Evolutionary conservation across 2,797 vertebrate species (phyloP).

Genomic region (Melanotaenia nigrans): DNA sequence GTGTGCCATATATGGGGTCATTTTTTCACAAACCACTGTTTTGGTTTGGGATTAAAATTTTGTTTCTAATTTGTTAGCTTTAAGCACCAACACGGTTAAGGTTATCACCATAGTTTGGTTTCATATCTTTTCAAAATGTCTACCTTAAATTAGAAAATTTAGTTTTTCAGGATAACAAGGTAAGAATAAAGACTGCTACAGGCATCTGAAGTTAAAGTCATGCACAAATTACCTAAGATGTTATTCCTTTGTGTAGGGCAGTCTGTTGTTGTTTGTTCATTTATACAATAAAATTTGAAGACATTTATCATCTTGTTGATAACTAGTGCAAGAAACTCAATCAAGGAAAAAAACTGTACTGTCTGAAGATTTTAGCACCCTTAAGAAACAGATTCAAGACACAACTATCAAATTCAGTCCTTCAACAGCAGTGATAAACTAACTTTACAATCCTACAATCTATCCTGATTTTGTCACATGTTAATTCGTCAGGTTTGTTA

Average conservation of each 20-base stretch:
- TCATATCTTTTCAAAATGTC: background rate
- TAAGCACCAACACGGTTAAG: background rate
- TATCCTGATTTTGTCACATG: background rate
- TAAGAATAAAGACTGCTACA: background rate
- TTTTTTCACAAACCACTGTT: background rate
- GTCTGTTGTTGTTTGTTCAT: background rate
- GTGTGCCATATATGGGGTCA: background rate
- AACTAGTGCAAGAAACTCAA: background rate
- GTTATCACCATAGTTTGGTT: background rate
- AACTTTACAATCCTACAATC: background rate
- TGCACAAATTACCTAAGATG: background rate
- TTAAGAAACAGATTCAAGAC: background rate
- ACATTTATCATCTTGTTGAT: background rate
- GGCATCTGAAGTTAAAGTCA: background rate
- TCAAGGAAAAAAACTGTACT: background rate
- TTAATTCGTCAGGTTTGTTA: background rate
- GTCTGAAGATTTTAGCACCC: background rate
- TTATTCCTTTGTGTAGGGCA: background rate
- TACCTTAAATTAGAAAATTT: background rate
- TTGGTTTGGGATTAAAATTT: background rate
- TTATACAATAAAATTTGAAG: background rate
- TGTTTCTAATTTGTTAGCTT: background rate
- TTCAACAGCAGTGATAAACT: too few species aligned
- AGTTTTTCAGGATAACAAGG: background rate
- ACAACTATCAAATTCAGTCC: too few species aligned